Percentiles rank a stretch among this genome's conserved stretches.
These are phyloP conservation scores for Patella pellucida DNA, from an alignment of 2,888 invertebrate genomes.

Conservation along the genomic window DNA sequence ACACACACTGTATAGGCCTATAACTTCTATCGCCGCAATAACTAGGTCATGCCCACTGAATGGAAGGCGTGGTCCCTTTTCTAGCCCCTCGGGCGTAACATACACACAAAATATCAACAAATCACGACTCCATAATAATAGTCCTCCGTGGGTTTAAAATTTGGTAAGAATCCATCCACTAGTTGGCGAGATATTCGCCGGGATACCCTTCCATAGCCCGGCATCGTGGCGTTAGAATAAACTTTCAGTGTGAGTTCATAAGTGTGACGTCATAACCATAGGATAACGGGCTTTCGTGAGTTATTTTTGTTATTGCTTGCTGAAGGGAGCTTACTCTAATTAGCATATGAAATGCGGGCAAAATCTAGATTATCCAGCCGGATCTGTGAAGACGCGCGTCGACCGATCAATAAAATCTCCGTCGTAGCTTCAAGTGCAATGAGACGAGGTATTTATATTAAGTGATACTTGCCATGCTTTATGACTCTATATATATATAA, in stretches of 20 bases:
- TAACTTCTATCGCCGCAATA: slow-evolving; percentile 12
- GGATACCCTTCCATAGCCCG: slow-evolving; percentile 2
- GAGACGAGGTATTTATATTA: too few species aligned
- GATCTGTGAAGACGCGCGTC: too few species aligned
- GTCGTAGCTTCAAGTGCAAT: too few species aligned
- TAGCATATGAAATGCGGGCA: too few species aligned
- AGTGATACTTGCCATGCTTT: too few species aligned
- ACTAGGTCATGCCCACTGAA: slow-evolving; percentile 18
- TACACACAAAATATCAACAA: neutral
- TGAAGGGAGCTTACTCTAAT: neutral
- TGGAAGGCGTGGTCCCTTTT: slow-evolving; percentile 25
- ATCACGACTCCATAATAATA: slow-evolving; percentile 1
- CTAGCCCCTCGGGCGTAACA: slow-evolving; percentile 15
- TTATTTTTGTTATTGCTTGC: neutral
- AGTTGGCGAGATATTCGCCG: slow-evolving; percentile 22
- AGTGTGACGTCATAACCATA: slow-evolving; percentile 3
- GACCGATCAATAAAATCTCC: too few species aligned
- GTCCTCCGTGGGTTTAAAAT: slow-evolving; percentile 14
- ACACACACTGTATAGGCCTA: neutral
- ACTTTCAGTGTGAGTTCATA: slow-evolving; percentile 5
- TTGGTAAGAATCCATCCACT: slow-evolving; percentile 15
- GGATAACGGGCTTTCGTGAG: neutral
- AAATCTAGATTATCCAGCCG: too few species aligned
- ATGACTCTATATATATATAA: too few species aligned
- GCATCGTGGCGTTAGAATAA: neutral